phyloP scores from a whole-genome alignment of 2,113 vertebrate genomes.

The Acinonyx jubatus region DNA sequence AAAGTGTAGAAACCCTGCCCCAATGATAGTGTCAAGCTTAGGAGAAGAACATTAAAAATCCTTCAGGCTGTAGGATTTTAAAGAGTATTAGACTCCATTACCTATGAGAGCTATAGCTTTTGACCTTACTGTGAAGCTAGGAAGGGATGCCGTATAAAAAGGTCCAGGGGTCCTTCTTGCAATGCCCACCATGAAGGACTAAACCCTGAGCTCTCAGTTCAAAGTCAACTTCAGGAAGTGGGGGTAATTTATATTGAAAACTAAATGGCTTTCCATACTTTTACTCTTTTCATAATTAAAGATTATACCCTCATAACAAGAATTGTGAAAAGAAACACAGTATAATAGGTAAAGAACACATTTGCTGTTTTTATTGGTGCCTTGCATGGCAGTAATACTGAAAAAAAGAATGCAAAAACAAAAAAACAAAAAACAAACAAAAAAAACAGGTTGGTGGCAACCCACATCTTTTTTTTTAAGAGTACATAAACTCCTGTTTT shows the following conservation, averaged over 20 bases:
- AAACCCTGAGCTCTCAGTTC: neutral
- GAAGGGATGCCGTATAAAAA: neutral
- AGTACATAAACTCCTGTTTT: slow-evolving; percentile 93
- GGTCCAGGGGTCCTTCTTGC: neutral
- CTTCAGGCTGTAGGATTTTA: neutral
- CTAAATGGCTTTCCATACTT: neutral
- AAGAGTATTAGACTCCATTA: neutral
- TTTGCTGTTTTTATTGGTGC: slow-evolving; percentile 99
- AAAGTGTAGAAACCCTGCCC: neutral
- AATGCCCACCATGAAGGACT: neutral
- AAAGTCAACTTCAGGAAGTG: neutral
- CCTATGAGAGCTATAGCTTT: neutral
- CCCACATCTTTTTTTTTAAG: slow-evolving; percentile 93
- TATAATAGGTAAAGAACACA: slow-evolving; percentile 94
- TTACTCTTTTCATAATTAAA: slow-evolving; percentile 19
- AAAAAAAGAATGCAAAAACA: slow-evolving; percentile 96
- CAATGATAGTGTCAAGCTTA: neutral
- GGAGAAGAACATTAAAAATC: neutral
- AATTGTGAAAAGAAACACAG: slow-evolving; percentile 89
- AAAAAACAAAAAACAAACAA: slow-evolving; percentile 74
- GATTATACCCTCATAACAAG: slow-evolving; percentile 15
- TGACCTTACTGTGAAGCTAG: neutral
- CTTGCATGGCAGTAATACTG: slow-evolving; percentile 99
- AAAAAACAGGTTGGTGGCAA: slow-evolving; percentile 93
- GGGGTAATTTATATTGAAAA: neutral